Conservation (phyloP, 2,888 invertebrate species). For the Lumbricus terrestris region DNA sequence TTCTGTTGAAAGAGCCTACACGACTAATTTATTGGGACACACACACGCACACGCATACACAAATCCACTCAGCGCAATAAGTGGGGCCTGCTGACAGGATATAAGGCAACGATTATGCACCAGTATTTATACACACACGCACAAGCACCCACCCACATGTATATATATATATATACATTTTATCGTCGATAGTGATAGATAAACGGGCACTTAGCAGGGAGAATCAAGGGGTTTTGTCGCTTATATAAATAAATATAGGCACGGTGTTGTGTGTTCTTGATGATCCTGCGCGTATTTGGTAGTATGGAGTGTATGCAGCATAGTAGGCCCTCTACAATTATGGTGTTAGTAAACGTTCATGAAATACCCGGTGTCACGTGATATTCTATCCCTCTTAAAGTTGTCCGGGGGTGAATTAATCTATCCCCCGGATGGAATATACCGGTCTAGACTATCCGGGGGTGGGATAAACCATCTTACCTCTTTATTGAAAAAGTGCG, state of each 20-base stretch:
- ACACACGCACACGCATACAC: not conserved
- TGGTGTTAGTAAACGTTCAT: not conserved
- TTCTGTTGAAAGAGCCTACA: not conserved
- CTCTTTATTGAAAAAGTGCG: too few relatives aligned
- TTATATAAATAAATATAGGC: not conserved
- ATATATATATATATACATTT: not conserved
- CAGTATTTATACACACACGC: not conserved
- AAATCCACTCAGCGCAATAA: not conserved
- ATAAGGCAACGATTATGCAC: conserved; percentile 3
- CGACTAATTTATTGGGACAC: not conserved
- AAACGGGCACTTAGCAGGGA: not conserved
- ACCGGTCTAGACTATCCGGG: too few relatives aligned
- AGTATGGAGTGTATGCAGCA: too few relatives aligned
- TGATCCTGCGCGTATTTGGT: not conserved
- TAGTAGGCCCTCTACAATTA: too few relatives aligned
- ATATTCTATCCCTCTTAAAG: too few relatives aligned
- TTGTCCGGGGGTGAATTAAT: too few relatives aligned
- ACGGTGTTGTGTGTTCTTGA: not conserved
- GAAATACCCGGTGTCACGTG: too few relatives aligned
- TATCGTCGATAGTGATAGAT: conserved; percentile 3
- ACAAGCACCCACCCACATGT: not conserved
- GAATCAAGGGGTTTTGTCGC: not conserved
- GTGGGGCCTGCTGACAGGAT: conserved; percentile 3
- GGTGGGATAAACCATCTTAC: too few relatives aligned
- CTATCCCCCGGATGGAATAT: too few relatives aligned